Evolutionary conservation across 2,797 vertebrate genomes (phyloP).

Genomic region (Esox masquinongy): DNA sequence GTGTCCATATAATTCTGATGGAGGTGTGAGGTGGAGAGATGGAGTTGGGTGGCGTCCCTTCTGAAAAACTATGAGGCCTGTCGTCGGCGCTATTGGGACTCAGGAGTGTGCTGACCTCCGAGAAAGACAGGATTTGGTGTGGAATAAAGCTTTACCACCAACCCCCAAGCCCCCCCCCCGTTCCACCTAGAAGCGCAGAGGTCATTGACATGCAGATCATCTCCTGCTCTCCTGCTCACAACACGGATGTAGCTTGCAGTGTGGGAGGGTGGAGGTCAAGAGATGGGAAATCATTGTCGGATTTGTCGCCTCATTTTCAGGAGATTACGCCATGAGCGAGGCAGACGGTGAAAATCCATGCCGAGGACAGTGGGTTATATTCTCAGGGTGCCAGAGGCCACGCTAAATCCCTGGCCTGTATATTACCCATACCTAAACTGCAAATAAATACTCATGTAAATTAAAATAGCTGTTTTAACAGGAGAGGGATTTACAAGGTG

Average conservation of each 20-base stretch:
- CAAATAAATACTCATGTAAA: not conserved
- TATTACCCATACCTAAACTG: not conserved
- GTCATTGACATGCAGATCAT: not conserved
- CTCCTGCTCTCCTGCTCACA: not conserved
- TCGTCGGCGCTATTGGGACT: not conserved
- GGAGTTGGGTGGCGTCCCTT: not conserved
- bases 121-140: not conserved
- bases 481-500: not conserved
- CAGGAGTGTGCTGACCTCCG: not conserved
- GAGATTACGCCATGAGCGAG: slow-evolving; percentile 43
- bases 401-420: not conserved
- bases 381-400: slow-evolving; percentile 37
- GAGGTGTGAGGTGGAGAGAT: not conserved
- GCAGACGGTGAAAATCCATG: slow-evolving; percentile 37
- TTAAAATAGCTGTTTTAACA: not conserved
- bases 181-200: not conserved
- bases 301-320: slow-evolving; percentile 58
- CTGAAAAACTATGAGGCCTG: not conserved
- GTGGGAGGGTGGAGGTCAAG: not conserved
- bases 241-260: not conserved
- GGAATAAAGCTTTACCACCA: not conserved
- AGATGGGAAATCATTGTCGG: slow-evolving; percentile 62
- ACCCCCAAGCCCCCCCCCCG: too few relatives aligned
- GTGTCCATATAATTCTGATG: not conserved
- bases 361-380: slow-evolving; percentile 44